Evolutionary conservation across 2,888 invertebrate species (phyloP), one percentile per base, ranked within the genome.

Genomic region (Eupithecia abbreviata): DNA sequence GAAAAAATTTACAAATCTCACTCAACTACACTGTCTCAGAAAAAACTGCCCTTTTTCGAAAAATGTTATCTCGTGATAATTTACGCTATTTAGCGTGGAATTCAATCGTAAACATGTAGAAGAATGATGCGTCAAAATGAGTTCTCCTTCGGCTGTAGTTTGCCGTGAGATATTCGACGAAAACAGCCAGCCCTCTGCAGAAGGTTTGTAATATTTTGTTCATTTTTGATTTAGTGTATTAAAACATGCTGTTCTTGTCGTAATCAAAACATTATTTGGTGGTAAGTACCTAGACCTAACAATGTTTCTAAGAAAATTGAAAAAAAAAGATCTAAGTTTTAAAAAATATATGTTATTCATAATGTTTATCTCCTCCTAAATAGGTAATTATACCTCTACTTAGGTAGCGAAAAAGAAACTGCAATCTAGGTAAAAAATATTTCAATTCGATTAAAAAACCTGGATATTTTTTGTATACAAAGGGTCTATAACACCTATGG

Each of bases 81-180:
- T 15, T 4, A 13, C 75, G 72, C 75, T 73, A 73, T 77, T 72
- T 76, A 55, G 55, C 66, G 77, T 79, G 76, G 69, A 82, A 82
- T 79, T 81, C 83, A 72, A 84, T 84, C 82, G 83, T 82, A 85
- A 84, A 85, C 82, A 90, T 86, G 85, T 89, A 90, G 84, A 88
- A 85, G 80, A 82, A 89, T 88, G 88, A 82, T 86, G 77, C 80
- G 76, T 80, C 84, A 88, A 71, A 72, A 94, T 94, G 94, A 91
- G 90, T 89, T 94, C 94, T 75, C 88, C 95, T 76, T 91, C 95
- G 83, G 95, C 95, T 80, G 94, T 97, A 84, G 96, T 97, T 86
- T 98, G 98, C 92, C 97, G 97, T 92, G 98, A 98, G 95, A 96
- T 98, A 81, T 98, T 98, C 91, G 98, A 98, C 92, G 98, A 98